Conservation (phyloP, 2,888 invertebrate genomes). For the Drosophila mayaguana region DNA sequence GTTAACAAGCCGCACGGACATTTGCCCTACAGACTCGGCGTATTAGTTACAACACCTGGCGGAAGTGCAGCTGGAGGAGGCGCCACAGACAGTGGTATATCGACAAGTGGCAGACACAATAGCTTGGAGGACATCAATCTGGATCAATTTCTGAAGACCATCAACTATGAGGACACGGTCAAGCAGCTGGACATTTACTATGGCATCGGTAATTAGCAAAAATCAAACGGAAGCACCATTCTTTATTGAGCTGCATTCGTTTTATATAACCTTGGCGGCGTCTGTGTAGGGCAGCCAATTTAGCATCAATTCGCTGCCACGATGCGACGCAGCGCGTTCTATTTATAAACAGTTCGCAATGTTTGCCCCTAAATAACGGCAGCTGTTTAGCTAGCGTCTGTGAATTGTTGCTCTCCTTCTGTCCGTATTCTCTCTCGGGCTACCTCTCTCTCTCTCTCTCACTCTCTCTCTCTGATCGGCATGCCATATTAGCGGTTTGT, state of each 20-base stretch:
- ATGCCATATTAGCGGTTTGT: conserved; percentile 53
- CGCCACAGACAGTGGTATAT: conserved; percentile 56
- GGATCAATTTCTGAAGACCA: conserved; percentile 92
- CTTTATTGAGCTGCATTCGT: conserved; percentile 22
- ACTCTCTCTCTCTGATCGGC: conserved; percentile 2
- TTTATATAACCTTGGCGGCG: conserved; percentile 72
- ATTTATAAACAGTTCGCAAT: conserved; percentile 58
- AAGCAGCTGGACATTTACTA: conserved; percentile 96
- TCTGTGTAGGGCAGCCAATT: conserved; percentile 66
- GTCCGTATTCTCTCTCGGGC: neutral
- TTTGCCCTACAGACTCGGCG: conserved; percentile 65
- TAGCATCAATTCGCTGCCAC: conserved; percentile 63
- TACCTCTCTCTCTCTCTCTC: neutral
- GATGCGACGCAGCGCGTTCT: conserved; percentile 39
- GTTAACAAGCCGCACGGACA: neutral
- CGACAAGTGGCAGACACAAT: conserved; percentile 86
- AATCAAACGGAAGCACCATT: conserved; percentile 1
- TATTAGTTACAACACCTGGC: conserved; percentile 71
- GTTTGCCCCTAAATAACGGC: conserved; percentile 44
- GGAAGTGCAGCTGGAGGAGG: conserved; percentile 58
- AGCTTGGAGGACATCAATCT: conserved; percentile 92
- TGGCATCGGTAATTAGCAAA: conserved; percentile 90
- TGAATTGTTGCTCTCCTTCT: conserved; percentile 9
- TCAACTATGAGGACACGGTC: conserved; percentile 95
- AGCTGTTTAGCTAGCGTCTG: conserved; percentile 25